These are phyloP conservation scores for Serrognathus titanus DNA, from an alignment of 2,888 invertebrate species.

Conservation along the genomic window DNA sequence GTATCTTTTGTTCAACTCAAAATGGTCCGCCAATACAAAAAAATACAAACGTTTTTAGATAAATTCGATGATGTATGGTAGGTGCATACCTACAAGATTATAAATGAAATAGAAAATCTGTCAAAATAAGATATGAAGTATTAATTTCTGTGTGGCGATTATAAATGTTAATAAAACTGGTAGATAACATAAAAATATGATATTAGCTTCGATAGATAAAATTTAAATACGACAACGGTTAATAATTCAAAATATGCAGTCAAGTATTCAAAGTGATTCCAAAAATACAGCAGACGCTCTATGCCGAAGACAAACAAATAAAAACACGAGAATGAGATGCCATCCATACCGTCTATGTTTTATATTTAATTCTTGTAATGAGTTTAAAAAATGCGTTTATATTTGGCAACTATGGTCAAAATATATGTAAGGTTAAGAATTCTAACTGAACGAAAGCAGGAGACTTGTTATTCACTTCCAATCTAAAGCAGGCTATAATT, in stretches of 20 bases:
- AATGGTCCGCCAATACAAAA: too few relatives aligned
- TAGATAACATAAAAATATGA: neutral
- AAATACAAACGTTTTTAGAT: too few relatives aligned
- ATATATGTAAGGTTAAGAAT: too few relatives aligned
- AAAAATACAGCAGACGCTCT: constrained; percentile 29
- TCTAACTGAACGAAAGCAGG: too few relatives aligned
- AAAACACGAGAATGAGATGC: constrained; percentile 4
- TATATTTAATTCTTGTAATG: neutral
- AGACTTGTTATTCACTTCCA: too few relatives aligned
- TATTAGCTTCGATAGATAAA: neutral
- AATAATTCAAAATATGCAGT: constrained; percentile 21
- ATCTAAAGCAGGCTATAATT: too few relatives aligned
- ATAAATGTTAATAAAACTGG: neutral
- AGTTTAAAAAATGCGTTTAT: neutral
- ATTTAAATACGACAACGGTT: neutral
- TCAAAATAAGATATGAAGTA: neutral
- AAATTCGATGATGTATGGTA: too few relatives aligned
- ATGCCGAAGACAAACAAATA: constrained; percentile 17
- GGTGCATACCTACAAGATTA: too few relatives aligned
- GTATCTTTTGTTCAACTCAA: too few relatives aligned
- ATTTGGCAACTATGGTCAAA: too few relatives aligned
- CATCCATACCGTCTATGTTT: too few relatives aligned
- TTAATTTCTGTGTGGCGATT: neutral
- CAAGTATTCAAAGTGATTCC: constrained; percentile 25
- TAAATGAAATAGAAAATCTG: too few relatives aligned